A percentile compares a stretch with the other conserved stretches of the same genome.
Conservation (phyloP, 2,113 vertebrate genomes). For the Nycticryphes semicollaris region DNA sequence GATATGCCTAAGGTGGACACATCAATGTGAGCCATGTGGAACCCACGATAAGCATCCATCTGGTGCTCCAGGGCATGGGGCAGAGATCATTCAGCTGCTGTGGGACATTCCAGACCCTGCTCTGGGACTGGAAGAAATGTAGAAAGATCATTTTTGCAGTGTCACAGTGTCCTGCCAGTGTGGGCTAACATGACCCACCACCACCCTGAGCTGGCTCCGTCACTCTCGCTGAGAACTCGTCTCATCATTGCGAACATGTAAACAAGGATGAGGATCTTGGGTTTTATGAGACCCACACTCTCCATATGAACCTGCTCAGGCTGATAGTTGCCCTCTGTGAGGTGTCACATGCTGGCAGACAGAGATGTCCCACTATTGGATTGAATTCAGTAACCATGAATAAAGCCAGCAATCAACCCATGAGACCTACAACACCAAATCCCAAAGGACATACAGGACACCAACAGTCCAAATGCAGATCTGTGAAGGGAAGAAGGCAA, state of each 20-base stretch:
- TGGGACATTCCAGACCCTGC: neutral
- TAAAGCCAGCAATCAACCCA: neutral
- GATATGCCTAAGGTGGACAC: neutral
- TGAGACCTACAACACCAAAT: neutral
- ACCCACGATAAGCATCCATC: neutral
- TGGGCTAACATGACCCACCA: neutral
- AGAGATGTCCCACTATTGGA: no score
- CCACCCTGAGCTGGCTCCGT: neutral
- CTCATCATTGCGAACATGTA: fast-evolving
- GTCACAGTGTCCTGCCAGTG: neutral
- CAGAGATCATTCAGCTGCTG: neutral
- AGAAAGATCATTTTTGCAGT: fast-evolving
- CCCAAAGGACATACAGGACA: neutral
- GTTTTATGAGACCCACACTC: fast-evolving
- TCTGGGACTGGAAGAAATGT: neutral
- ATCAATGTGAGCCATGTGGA: fast-evolving
- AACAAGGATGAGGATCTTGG: neutral
- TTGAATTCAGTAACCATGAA: neutral
- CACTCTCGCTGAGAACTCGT: neutral
- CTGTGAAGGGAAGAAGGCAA: neutral
- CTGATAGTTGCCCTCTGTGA: neutral
- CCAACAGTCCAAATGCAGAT: neutral
- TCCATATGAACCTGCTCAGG: neutral
- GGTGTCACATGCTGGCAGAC: neutral
- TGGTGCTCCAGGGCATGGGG: neutral